Evolutionary conservation across 53 echinoderm and acorn worm species (phyloP).

Genomic region (Paracentrotus lividus): DNA sequence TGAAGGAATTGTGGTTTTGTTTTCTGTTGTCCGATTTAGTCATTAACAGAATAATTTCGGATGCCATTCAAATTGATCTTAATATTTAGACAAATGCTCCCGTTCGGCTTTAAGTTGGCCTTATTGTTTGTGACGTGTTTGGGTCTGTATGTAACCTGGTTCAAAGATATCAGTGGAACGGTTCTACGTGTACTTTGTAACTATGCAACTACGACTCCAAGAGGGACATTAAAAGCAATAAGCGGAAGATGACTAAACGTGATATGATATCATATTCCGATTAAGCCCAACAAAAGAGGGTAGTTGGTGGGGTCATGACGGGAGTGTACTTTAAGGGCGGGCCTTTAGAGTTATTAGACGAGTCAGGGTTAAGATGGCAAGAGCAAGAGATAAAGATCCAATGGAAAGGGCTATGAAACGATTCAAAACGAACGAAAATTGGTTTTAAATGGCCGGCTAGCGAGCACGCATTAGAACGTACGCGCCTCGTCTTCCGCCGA

Average conservation of each 20-base stretch:
- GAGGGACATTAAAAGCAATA: constrained; percentile 28
- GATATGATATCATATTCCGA: constrained; percentile 69
- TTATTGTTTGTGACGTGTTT: constrained; percentile 41
- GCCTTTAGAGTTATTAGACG: constrained; percentile 56
- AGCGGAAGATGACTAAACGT: constrained; percentile 40
- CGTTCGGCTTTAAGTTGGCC: neutral
- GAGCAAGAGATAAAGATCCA: constrained; percentile 18
- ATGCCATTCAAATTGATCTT: neutral
- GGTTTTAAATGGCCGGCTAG: constrained; percentile 52
- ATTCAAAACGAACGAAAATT: constrained; percentile 53
- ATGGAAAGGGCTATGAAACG: constrained; percentile 18
- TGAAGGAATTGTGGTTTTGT: neutral
- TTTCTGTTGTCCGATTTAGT: neutral
- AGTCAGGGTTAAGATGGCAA: neutral
- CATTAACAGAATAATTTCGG: neutral
- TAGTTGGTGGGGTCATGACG: constrained; percentile 51
- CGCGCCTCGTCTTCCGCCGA: constrained; percentile 1
- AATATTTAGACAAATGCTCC: neutral
- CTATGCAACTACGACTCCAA: neutral
- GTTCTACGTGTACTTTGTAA: constrained; percentile 1
- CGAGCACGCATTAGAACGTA: constrained; percentile 36
- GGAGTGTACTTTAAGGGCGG: constrained; percentile 66
- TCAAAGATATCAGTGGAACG: neutral
- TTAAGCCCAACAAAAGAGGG: constrained; percentile 54
- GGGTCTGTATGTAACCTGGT: neutral